Evolutionary conservation across 2,888 invertebrate genomes (phyloP).

Genomic region (Amblyjoppa proteus): DNA sequence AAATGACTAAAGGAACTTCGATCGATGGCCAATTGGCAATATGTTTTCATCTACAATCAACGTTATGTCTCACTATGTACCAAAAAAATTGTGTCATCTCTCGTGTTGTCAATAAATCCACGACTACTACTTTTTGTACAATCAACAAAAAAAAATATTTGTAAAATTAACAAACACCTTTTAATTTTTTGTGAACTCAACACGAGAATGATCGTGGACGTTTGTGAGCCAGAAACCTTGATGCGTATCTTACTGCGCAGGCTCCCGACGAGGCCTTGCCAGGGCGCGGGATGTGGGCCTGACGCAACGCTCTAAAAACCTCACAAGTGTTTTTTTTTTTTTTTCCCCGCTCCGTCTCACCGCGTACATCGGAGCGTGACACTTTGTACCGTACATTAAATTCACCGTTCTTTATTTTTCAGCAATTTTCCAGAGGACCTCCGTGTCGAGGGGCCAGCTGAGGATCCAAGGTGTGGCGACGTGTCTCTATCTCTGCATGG

Average conservation of each 20-base stretch:
- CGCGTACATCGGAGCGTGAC: neutral
- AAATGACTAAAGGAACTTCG: no score
- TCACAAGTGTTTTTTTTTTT: neutral
- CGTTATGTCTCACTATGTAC: no score
- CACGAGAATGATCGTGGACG: neutral
- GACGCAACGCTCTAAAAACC: neutral
- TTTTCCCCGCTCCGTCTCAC: neutral
- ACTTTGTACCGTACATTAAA: neutral
- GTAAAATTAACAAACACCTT: neutral
- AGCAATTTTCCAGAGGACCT: constrained; percentile 90
- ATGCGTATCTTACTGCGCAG: neutral
- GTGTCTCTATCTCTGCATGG: constrained; percentile 96
- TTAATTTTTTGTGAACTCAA: neutral
- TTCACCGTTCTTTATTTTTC: constrained; percentile 83
- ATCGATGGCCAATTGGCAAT: no score
- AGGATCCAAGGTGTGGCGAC: constrained; percentile 95
- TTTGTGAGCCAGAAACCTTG: neutral
- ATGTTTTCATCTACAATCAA: no score
- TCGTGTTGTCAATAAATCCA: no score
- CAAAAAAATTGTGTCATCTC: no score
- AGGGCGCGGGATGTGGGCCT: neutral
- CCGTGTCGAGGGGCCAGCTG: constrained; percentile 92
- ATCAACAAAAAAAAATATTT: no score
- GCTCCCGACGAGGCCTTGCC: neutral
- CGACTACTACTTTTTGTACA: no score